These are phyloP conservation scores for Cryptocheilus praepositus DNA, from an alignment of 2,888 invertebrate species.

Conservation along the genomic window DNA sequence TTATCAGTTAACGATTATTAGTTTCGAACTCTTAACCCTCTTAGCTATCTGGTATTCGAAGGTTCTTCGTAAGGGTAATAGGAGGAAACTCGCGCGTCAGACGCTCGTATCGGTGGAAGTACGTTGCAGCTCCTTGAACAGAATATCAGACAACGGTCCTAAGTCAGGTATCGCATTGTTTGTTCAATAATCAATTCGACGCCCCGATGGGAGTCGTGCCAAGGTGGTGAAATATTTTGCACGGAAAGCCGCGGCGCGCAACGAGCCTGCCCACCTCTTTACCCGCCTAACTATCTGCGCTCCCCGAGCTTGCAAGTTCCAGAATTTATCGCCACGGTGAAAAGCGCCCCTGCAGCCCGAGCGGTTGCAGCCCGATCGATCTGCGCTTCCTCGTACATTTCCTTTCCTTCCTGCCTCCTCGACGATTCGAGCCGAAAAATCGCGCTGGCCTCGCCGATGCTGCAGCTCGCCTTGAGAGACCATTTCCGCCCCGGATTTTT, in stretches of 20 bases:
- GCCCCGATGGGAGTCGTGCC: conserved; percentile 57
- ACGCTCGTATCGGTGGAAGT: not conserved
- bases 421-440: conserved; percentile 26
- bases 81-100: no score
- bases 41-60: no score
- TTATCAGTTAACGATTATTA: no score
- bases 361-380: conserved; percentile 42
- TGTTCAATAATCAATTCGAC: conserved; percentile 68
- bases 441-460: not conserved
- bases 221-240: conserved; percentile 62
- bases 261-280: not conserved
- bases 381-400: conserved; percentile 36
- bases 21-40: no score
- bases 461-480: conserved; percentile 6
- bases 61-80: no score
- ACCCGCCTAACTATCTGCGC: conserved; percentile 19
- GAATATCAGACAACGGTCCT: conserved; percentile 14
- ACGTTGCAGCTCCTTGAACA: conserved; percentile 12
- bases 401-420: conserved; percentile 7
- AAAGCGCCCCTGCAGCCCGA: conserved; percentile 39
- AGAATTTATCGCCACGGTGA: conserved; percentile 53
- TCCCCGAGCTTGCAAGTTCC: conserved; percentile 26
- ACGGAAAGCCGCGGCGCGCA: conserved; percentile 37
- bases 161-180: conserved; percentile 56
- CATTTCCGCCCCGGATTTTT: not conserved